Evolutionary conservation across 2,797 vertebrate species (phyloP).

Genomic region (Hydrolagus colliei): DNA sequence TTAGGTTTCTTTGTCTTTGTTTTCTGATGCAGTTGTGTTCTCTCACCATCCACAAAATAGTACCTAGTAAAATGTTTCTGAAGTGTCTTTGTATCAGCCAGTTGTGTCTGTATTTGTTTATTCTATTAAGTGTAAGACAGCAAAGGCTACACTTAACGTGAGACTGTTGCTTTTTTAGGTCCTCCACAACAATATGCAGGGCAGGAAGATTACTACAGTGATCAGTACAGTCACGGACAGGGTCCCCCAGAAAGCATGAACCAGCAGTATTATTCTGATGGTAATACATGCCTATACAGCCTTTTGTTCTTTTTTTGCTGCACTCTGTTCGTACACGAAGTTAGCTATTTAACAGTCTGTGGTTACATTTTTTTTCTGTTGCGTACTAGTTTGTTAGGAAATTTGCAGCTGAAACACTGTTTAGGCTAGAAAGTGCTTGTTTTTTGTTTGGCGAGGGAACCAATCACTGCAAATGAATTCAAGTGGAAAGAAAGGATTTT

Average conservation of each 20-base stretch:
- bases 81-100: neutral
- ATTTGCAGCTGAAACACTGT: neutral
- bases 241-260: slow-evolving; percentile 96
- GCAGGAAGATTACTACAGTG: slow-evolving; percentile 99
- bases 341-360: neutral
- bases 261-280: slow-evolving; percentile 73
- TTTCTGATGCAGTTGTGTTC: too few species aligned
- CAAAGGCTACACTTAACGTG: neutral
- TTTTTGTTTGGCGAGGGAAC: neutral
- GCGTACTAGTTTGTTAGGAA: too few species aligned
- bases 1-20: too few species aligned
- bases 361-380: neutral
- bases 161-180: slow-evolving; percentile 70
- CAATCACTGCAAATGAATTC: too few species aligned
- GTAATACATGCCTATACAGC: slow-evolving; percentile 49
- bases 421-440: neutral
- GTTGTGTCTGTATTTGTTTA: neutral
- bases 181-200: slow-evolving; percentile 98
- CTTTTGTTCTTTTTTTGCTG: neutral
- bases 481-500: too few species aligned
- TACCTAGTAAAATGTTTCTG: neutral
- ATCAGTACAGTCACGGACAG: slow-evolving; percentile 99
- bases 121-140: neutral
- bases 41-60: too few species aligned
- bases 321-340: neutral